A percentile compares a stretch with the other conserved stretches of the same genome.
phyloP scores from a whole-genome alignment of 1,140 invertebrate genomes.

The Papilio polyxenes region DNA sequence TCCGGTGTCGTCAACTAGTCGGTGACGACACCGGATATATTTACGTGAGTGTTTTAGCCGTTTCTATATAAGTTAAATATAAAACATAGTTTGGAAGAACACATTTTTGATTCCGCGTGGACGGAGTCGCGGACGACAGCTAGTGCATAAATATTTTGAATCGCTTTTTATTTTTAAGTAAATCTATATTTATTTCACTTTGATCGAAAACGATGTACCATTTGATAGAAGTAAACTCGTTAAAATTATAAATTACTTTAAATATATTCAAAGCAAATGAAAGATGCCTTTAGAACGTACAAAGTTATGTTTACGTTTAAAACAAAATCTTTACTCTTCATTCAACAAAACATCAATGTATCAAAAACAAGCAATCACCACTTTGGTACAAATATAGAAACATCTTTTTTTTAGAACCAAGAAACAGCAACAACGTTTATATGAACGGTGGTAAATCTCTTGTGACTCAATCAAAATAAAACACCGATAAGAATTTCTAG shows the following conservation, averaged over 20 bases:
- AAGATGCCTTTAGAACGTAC: neutral
- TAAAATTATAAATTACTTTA: constrained; percentile 3
- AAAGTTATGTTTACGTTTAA: neutral
- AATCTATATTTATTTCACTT: neutral
- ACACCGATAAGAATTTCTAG: neutral
- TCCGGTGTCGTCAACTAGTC: no score
- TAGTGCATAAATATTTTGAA: neutral
- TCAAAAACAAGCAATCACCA: neutral
- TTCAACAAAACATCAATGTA: constrained; percentile 12
- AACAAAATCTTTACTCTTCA: neutral
- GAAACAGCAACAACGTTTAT: neutral
- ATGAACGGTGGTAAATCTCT: neutral
- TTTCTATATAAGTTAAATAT: no score
- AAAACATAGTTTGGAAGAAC: no score
- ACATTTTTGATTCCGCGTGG: no score
- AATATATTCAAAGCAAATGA: neutral
- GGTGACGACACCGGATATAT: no score
- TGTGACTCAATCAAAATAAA: neutral
- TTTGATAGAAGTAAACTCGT: neutral
- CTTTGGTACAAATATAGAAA: neutral
- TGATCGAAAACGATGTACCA: neutral
- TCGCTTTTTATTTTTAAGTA: neutral
- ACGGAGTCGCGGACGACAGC: no score
- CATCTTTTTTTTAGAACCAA: neutral
- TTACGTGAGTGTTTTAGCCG: no score